These are phyloP conservation scores for Connochaetes taurinus DNA, from an alignment of 2,113 vertebrate species.

Conservation along the genomic window DNA sequence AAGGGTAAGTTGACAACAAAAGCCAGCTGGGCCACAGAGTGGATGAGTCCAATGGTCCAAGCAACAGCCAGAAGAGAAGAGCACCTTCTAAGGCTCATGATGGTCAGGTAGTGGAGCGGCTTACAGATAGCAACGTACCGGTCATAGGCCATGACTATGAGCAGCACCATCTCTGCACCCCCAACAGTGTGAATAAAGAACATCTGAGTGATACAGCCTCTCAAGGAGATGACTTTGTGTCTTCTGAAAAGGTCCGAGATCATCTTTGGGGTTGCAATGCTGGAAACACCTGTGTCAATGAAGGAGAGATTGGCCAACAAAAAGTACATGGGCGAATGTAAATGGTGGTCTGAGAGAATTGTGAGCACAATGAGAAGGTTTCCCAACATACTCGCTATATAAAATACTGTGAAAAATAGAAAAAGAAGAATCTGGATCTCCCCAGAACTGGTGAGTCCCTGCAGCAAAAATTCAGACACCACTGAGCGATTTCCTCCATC, in stretches of 20 bases:
- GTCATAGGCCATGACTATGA: not conserved
- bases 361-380: slow-evolving; percentile 58
- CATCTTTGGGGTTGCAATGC: slow-evolving; percentile 58
- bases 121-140: not conserved
- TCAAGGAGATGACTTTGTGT: slow-evolving; percentile 51
- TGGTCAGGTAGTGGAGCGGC: not conserved
- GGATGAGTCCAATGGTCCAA: slow-evolving; percentile 49
- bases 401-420: slow-evolving; percentile 54
- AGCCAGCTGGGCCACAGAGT: slow-evolving; percentile 45
- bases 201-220: slow-evolving; percentile 51
- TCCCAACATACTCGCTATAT: slow-evolving; percentile 47
- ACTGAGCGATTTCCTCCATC: slow-evolving; percentile 30
- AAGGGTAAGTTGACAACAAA: slow-evolving; percentile 63
- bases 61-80: not conserved
- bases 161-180: slow-evolving; percentile 53
- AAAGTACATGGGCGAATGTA: slow-evolving; percentile 59
- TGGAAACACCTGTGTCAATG: slow-evolving; percentile 53
- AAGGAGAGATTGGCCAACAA: slow-evolving; percentile 64
- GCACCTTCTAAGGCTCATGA: slow-evolving; percentile 36
- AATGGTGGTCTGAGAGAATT: slow-evolving; percentile 47
- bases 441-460: slow-evolving; percentile 59
- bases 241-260: slow-evolving; percentile 58
- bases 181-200: slow-evolving; percentile 59
- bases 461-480: slow-evolving; percentile 53
- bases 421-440: slow-evolving; percentile 59